These are phyloP conservation scores for Drosophila borealis DNA, from an alignment of 2,888 invertebrate species.

Conservation along the genomic window DNA sequence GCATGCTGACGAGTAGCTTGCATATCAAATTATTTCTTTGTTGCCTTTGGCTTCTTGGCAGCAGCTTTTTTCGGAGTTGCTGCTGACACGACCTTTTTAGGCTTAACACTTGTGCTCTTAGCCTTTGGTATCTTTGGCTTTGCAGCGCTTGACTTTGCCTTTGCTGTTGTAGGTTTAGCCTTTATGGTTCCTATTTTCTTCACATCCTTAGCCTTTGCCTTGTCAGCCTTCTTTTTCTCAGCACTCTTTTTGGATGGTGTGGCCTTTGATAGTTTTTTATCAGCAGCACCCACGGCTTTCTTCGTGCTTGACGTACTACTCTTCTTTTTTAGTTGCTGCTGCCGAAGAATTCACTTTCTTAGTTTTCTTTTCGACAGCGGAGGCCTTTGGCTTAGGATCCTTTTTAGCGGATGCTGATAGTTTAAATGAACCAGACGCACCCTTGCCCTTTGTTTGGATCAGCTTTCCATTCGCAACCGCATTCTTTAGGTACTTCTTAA, in stretches of 20 bases:
- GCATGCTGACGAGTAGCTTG: background rate
- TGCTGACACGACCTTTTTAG: slow-evolving; percentile 38
- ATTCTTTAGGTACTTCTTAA: slow-evolving; percentile 86
- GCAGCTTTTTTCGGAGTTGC: slow-evolving; percentile 39
- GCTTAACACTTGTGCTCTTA: slow-evolving; percentile 34
- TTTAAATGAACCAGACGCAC: slow-evolving; percentile 64
- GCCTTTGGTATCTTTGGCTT: slow-evolving; percentile 42
- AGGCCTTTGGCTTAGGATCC: slow-evolving; percentile 39
- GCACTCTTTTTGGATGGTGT: slow-evolving; percentile 40
- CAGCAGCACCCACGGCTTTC: slow-evolving; percentile 28
- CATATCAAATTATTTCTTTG: slow-evolving; percentile 36
- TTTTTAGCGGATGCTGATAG: slow-evolving; percentile 56
- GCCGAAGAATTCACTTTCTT: slow-evolving; percentile 25
- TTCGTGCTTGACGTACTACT: slow-evolving; percentile 21
- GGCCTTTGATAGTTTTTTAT: slow-evolving; percentile 41
- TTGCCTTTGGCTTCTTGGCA: slow-evolving; percentile 46
- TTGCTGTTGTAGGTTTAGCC: slow-evolving; percentile 38
- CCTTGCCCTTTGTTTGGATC: slow-evolving; percentile 66
- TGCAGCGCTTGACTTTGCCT: slow-evolving; percentile 29
- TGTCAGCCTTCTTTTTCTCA: slow-evolving; percentile 47
- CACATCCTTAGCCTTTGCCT: slow-evolving; percentile 49
- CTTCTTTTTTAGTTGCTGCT: slow-evolving; percentile 19
- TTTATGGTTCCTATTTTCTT: slow-evolving; percentile 49
- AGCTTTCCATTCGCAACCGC: slow-evolving; percentile 86
- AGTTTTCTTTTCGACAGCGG: slow-evolving; percentile 40